Evolutionary conservation across 2,888 invertebrate species (phyloP), one percentile per base, ranked within the genome.

Genomic region (Calliopum simillimum): DNA sequence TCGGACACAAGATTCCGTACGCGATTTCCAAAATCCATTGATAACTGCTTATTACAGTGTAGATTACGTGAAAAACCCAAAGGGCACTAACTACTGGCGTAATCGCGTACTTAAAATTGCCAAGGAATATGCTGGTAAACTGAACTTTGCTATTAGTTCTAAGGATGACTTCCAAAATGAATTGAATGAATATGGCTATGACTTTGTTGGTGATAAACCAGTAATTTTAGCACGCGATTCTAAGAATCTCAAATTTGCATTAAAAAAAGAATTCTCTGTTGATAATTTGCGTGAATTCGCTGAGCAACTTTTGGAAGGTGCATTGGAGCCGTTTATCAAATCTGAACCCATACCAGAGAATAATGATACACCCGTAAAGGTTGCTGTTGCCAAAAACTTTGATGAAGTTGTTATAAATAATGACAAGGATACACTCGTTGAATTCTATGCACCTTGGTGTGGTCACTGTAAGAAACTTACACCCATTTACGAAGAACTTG

Each of bases 391-490:
- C 74, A 96, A 96, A 88, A 99, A 98, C 89, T 99, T 99, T 87
- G 94, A 98, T 83, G 95, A 98, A 69, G 88, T 98, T 69, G 96
- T 99, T 1, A 92, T 91, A 2, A 94, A 99, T 84, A 94, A 95
- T 79, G 94, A 89, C 44, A 94, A 96, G 83, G 99, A 99, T 85
- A 95, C 96, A 3, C 89, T 99, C 55, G 90, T 99, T 77, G 99
- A 99, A 88, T 99, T 99, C 88, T 99, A 99, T 87, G 99, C 99
- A 46, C 98, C 98, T 1, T 99, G 98, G 98, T 98, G 97, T 86
- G 98, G 99, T 77, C 99, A 99, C 84, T 99, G 99, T 89, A 99
- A 99, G 88, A 95, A 94, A 86, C 89, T 99, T 61, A 90, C 95
- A 2, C 99, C 99, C 21, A 89, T 95, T 68, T 99, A 90, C 87